phyloP scores from a whole-genome alignment of 1,140 invertebrate genomes.

The Calycopis cecrops region DNA sequence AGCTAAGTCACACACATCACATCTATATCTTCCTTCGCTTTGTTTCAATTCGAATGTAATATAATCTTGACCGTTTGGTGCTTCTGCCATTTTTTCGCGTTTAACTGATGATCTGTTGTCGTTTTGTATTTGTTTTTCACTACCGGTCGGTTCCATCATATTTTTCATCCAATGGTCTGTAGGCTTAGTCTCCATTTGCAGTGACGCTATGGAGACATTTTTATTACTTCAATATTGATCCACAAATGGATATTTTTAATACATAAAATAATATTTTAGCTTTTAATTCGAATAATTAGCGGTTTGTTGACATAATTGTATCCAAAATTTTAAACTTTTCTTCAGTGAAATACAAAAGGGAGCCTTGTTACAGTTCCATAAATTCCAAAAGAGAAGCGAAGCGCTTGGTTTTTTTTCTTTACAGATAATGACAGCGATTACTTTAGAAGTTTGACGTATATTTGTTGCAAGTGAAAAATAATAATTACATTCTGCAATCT shows the following conservation, averaged over 20 bases:
- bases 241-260: slow-evolving; percentile 30
- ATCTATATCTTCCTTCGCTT: slow-evolving; percentile 45
- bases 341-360: slow-evolving; percentile 62
- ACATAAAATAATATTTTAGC: slow-evolving; percentile 38
- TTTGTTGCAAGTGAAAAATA: slow-evolving; percentile 40
- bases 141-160: slow-evolving; percentile 66
- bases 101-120: slow-evolving; percentile 57
- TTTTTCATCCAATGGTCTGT: slow-evolving; percentile 68
- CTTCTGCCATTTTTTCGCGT: slow-evolving; percentile 64
- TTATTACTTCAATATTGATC: slow-evolving; percentile 59
- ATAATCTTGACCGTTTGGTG: slow-evolving; percentile 53
- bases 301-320: slow-evolving; percentile 64
- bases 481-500: background rate
- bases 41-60: slow-evolving; percentile 49
- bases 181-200: slow-evolving; percentile 64
- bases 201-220: slow-evolving; percentile 52
- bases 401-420: slow-evolving; percentile 67
- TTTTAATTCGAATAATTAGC: slow-evolving; percentile 38
- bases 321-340: slow-evolving; percentile 52
- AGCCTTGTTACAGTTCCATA: slow-evolving; percentile 73
- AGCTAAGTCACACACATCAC: slow-evolving; percentile 60
- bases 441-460: slow-evolving; percentile 52
- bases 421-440: slow-evolving; percentile 59
- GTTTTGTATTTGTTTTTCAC: slow-evolving; percentile 54
- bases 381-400: slow-evolving; percentile 74